phyloP scores from a whole-genome alignment of 30 jellyfish, hydroid and myxozoan genomes.

The Hydractinia symbiolongicarpus region DNA sequence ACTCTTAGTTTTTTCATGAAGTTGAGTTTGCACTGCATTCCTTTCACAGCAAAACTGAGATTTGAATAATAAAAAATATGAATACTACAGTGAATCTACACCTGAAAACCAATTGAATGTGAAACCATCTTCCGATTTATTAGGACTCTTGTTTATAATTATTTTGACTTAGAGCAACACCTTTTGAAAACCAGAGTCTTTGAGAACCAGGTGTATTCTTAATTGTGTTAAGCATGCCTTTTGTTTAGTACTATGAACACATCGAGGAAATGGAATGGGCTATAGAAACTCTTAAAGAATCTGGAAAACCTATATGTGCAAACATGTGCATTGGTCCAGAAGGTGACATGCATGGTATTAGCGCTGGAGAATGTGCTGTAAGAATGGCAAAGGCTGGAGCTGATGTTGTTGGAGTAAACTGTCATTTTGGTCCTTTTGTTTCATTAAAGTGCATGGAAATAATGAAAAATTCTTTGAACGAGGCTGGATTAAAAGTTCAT shows the following conservation, averaged over 20 bases:
- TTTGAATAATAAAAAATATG: too few species aligned
- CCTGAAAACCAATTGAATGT: too few species aligned
- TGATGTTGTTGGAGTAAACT: slow-evolving; percentile 84
- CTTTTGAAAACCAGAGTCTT: too few species aligned
- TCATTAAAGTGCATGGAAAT: slow-evolving; percentile 51
- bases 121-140: too few species aligned
- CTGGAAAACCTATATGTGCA: slow-evolving; percentile 74
- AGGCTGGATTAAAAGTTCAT: slow-evolving; percentile 76
- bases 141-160: too few species aligned
- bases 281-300: slow-evolving; percentile 68
- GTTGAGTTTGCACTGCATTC: background rate
- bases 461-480: slow-evolving; percentile 74
- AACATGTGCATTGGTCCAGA: slow-evolving; percentile 96
- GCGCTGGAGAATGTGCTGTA: slow-evolving; percentile 88
- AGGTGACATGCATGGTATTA: slow-evolving; percentile 92
- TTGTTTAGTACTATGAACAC: slow-evolving; percentile 63
- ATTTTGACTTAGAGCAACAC: too few species aligned
- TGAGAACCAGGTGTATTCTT: too few species aligned
- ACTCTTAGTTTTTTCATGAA: too few species aligned
- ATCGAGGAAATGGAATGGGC: slow-evolving; percentile 99
- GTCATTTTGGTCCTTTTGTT: slow-evolving; percentile 86
- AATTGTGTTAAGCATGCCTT: background rate
- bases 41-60: too few species aligned
- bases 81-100: too few species aligned
- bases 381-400: slow-evolving; percentile 99